Evolutionary conservation across 2,113 vertebrate species (phyloP).

Genomic region (Psilopsiagon aymara): DNA sequence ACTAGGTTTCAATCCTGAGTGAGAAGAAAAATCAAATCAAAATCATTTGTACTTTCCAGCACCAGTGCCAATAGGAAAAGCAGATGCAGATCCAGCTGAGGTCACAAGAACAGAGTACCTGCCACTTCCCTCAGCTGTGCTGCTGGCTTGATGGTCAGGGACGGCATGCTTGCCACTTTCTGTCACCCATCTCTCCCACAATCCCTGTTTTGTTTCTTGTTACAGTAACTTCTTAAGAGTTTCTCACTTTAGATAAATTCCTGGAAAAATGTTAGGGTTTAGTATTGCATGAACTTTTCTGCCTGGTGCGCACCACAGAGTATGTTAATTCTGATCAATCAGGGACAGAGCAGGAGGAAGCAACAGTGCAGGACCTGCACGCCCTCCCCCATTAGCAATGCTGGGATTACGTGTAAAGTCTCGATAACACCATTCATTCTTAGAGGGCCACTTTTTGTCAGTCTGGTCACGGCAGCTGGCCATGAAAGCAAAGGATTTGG

Average conservation of each 20-base stretch:
- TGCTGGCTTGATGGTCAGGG: too few relatives aligned
- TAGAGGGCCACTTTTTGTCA: conserved; percentile 6
- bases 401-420: background rate
- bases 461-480: background rate
- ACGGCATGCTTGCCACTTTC: background rate
- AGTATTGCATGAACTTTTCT: background rate
- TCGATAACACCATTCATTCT: conserved; percentile 8
- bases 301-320: background rate
- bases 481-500: conserved; percentile 23
- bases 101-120: background rate
- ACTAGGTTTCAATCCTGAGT: background rate
- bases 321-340: background rate
- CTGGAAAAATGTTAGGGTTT: background rate
- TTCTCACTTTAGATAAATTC: background rate
- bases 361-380: background rate
- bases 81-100: background rate
- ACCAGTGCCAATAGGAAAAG: background rate
- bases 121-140: rapidly evolving
- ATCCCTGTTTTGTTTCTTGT: background rate
- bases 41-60: background rate
- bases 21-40: background rate
- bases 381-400: background rate
- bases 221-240: background rate
- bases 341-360: background rate
- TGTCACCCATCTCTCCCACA: background rate